Conservation (phyloP, 2,797 vertebrate species). For the Pelobates cultripes region DNA sequence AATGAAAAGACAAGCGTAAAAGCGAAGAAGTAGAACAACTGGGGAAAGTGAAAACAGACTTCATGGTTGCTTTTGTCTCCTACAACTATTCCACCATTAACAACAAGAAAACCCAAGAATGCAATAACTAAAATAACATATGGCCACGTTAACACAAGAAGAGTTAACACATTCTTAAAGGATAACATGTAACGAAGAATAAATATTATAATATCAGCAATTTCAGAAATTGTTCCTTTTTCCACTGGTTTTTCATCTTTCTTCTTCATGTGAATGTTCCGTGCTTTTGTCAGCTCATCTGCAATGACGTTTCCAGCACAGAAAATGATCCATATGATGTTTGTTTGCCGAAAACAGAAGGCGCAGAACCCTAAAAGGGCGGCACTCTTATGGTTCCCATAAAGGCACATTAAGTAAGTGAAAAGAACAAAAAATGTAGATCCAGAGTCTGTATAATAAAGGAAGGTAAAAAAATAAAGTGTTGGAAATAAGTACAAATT, state of each 20-base stretch:
- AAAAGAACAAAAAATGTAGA: slow-evolving; percentile 95
- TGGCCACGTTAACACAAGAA: slow-evolving; percentile 82
- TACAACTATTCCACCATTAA: slow-evolving; percentile 90
- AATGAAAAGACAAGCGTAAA: slow-evolving; percentile 87
- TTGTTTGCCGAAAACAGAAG: slow-evolving; percentile 94
- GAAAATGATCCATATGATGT: slow-evolving; percentile 92
- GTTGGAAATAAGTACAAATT: slow-evolving; percentile 88
- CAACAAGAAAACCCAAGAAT: slow-evolving; percentile 80
- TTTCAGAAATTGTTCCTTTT: slow-evolving; percentile 70
- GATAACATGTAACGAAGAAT: slow-evolving; percentile 72
- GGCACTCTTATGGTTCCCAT: slow-evolving; percentile 89
- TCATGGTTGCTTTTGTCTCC: slow-evolving; percentile 90
- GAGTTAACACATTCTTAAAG: slow-evolving; percentile 67
- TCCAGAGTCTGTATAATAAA: slow-evolving; percentile 95
- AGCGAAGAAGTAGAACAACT: slow-evolving; percentile 91
- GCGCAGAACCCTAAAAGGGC: slow-evolving; percentile 88
- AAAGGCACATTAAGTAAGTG: slow-evolving; percentile 93
- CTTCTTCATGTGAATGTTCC: slow-evolving; percentile 87
- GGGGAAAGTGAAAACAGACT: slow-evolving; percentile 89
- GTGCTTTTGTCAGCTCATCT: slow-evolving; percentile 83
- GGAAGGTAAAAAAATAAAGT: slow-evolving; percentile 97
- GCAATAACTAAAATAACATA: slow-evolving; percentile 72
- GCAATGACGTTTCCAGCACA: slow-evolving; percentile 86
- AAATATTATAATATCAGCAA: slow-evolving; percentile 73
- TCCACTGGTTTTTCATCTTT: slow-evolving; percentile 78